These are phyloP conservation scores for Petrosia ficiformis DNA, from an alignment of 37 sponge, comb jelly and placozoan genomes.

Conservation along the genomic window DNA sequence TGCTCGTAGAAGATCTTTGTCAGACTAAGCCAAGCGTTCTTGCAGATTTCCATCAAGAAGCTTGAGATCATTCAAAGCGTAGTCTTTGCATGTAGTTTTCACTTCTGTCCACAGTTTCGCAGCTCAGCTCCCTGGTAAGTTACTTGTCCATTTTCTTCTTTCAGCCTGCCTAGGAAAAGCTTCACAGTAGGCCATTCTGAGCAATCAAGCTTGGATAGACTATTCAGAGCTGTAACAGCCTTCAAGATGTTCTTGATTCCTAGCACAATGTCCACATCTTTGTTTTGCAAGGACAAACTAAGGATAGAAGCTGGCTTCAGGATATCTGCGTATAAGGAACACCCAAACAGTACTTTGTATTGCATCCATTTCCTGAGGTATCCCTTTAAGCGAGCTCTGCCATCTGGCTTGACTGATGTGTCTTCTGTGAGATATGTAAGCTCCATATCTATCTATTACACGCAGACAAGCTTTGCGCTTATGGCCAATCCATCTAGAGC, in stretches of 20 bases:
- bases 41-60: constrained; percentile 30
- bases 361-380: constrained; percentile 53
- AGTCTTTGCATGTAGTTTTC: not conserved
- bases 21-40: constrained; percentile 49
- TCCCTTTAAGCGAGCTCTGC: constrained; percentile 32
- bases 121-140: constrained; percentile 22
- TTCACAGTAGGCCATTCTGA: not conserved
- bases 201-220: not conserved
- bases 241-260: constrained; percentile 54
- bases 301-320: constrained; percentile 52
- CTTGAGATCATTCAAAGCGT: constrained; percentile 32
- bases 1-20: constrained; percentile 31
- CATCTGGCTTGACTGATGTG: constrained; percentile 18
- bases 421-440: constrained; percentile 28
- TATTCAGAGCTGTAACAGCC: not conserved
- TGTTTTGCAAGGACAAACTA: constrained; percentile 44
- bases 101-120: not conserved
- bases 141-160: constrained; percentile 4
- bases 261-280: constrained; percentile 21
- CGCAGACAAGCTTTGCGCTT: constrained; percentile 49
- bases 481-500: constrained; percentile 49
- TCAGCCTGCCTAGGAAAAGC: not conserved
- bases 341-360: constrained; percentile 33
- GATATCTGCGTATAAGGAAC: constrained; percentile 45
- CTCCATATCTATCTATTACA: constrained; percentile 61